These are phyloP conservation scores for Mola mola DNA, from an alignment of 2,113 vertebrate species.

Conservation along the genomic window DNA sequence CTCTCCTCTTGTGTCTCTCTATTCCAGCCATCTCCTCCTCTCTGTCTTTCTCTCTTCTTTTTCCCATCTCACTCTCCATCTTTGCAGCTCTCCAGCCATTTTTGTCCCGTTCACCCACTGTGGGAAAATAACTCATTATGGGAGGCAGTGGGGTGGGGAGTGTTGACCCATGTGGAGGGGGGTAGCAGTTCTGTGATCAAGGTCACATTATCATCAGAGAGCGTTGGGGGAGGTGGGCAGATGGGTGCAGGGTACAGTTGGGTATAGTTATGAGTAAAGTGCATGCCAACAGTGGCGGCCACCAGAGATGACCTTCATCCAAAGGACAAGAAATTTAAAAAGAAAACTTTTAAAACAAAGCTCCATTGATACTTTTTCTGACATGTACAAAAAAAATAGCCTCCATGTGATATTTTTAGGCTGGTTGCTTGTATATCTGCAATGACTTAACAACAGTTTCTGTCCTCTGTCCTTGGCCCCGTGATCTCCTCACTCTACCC, in stretches of 20 bases:
- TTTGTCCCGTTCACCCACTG: conserved; percentile 71
- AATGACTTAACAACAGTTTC: conserved; percentile 5
- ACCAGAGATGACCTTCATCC: conserved; percentile 9
- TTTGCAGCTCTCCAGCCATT: conserved; percentile 60
- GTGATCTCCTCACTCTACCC: conserved; percentile 33
- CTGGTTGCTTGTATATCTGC: not conserved
- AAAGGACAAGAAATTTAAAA: conserved; percentile 1
- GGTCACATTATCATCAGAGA: conserved; percentile 74
- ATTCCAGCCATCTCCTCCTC: conserved; percentile 28
- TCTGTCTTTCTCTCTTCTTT: conserved; percentile 12
- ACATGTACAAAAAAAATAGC: not conserved
- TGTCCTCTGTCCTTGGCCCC: conserved; percentile 39
- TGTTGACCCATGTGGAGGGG: conserved; percentile 54
- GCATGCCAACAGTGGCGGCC: conserved; percentile 31
- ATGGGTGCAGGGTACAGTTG: conserved; percentile 22
- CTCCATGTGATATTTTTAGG: not conserved
- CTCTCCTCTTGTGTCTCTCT: conserved; percentile 39
- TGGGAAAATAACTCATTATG: conserved; percentile 85
- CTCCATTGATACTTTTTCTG: not conserved
- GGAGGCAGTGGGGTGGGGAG: conserved; percentile 15
- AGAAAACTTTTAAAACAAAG: no score
- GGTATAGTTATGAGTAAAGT: conserved; percentile 31
- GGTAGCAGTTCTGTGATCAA: conserved; percentile 67
- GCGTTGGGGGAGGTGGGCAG: conserved; percentile 12
- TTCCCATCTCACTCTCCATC: conserved; percentile 24